phyloP scores from a whole-genome alignment of 2,797 vertebrate species.

The Crocidura indochinensis region DNA sequence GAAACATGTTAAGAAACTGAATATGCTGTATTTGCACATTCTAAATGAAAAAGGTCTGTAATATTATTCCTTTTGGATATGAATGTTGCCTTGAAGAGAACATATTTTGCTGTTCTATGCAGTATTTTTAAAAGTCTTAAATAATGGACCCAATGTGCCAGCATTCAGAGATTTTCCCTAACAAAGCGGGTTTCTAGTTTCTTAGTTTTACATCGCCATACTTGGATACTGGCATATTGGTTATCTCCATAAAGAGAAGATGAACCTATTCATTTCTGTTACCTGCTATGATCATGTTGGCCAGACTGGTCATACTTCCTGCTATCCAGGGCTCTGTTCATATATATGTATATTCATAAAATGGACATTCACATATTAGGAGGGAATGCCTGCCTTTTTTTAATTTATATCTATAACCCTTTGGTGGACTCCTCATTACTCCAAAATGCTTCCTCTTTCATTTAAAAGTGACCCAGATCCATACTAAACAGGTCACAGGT shows the following conservation, averaged over 20 bases:
- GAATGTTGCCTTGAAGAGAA: neutral
- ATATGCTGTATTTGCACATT: conserved; percentile 40
- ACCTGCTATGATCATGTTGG: neutral
- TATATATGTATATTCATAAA: neutral
- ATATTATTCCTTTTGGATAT: conserved; percentile 43
- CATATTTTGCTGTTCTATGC: neutral
- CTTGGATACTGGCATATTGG: neutral
- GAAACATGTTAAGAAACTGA: conserved; percentile 37
- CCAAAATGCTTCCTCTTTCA: conserved; percentile 73
- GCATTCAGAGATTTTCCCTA: neutral
- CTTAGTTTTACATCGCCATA: neutral
- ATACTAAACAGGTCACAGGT: conserved; percentile 84
- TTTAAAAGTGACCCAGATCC: conserved; percentile 86
- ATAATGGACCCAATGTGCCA: conserved; percentile 7
- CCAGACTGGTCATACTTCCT: neutral
- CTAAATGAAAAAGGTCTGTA: conserved; percentile 23
- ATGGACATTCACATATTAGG: conserved; percentile 57
- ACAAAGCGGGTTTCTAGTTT: neutral
- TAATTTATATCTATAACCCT: conserved; percentile 61
- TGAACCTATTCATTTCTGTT: neutral
- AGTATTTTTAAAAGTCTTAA: neutral
- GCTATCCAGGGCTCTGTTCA: neutral
- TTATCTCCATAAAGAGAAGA: neutral
- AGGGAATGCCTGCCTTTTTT: conserved; percentile 64
- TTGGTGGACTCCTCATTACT: conserved; percentile 75